phyloP scores from a whole-genome alignment of 2,113 vertebrate genomes.

The Odocoileus virginianus region DNA sequence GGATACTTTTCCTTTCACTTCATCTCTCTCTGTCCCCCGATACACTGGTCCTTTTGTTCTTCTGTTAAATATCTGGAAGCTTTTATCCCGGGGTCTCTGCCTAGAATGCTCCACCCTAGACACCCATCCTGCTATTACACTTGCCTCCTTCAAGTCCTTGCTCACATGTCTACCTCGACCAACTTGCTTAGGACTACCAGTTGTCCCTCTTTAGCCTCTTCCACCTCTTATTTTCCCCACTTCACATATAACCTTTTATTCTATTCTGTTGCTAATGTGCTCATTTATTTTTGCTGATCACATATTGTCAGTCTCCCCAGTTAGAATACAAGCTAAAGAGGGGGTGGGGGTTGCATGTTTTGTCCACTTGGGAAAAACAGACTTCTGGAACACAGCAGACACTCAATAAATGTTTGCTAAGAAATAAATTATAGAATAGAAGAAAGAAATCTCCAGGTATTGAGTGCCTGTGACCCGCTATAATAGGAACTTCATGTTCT shows the following conservation, averaged over 20 bases:
- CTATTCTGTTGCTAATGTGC: background rate
- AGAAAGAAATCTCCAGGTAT: background rate
- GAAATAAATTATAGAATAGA: background rate
- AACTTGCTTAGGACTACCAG: background rate
- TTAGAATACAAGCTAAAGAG: background rate
- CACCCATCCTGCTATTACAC: background rate
- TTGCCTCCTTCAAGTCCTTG: background rate
- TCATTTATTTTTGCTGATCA: background rate
- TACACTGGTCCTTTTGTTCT: background rate
- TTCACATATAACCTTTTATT: background rate
- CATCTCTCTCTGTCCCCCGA: background rate
- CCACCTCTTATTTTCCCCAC: background rate
- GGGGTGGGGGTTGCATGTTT: background rate
- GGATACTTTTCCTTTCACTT: background rate
- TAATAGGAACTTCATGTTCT: background rate
- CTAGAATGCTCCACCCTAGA: background rate
- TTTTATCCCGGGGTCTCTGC: background rate
- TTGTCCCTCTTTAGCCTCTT: background rate
- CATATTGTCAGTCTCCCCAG: background rate
- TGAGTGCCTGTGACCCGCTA: background rate
- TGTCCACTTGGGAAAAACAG: background rate
- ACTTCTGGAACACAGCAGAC: background rate
- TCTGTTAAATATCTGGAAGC: background rate
- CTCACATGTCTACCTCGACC: background rate
- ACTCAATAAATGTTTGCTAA: constrained; percentile 1